Evolutionary conservation across 2,113 vertebrate genomes (phyloP).

Genomic region (Saguinus midas): DNA sequence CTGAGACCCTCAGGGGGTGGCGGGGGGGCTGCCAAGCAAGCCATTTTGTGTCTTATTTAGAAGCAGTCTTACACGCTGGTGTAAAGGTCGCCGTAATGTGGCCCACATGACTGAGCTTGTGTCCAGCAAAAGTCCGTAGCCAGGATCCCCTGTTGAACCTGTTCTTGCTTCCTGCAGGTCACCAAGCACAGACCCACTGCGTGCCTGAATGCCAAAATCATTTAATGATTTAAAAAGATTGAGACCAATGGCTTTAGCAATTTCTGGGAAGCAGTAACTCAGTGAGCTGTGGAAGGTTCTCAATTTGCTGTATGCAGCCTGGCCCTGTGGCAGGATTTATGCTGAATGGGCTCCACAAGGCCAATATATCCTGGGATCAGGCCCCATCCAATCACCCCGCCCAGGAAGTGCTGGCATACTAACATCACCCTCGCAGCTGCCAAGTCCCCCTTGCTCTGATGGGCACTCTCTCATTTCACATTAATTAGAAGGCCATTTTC

Average conservation of each 20-base stretch:
- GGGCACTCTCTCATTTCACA: constrained; percentile 78
- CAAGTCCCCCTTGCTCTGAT: constrained; percentile 76
- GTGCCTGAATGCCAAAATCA: constrained; percentile 58
- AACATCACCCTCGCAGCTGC: constrained; percentile 74
- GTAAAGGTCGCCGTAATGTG: constrained; percentile 62
- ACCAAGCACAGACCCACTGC: constrained; percentile 15
- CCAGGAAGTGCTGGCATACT: constrained; percentile 62
- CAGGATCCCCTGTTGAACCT: neutral
- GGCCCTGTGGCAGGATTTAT: constrained; percentile 76
- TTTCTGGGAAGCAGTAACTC: constrained; percentile 71
- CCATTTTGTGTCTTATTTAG: constrained; percentile 73
- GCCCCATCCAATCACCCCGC: constrained; percentile 75
- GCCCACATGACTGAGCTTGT: constrained; percentile 53
- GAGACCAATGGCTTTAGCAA: constrained; percentile 71
- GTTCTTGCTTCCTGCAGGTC: constrained; percentile 47
- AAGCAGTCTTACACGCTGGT: constrained; percentile 64
- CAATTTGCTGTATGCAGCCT: constrained; percentile 77
- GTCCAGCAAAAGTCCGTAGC: neutral
- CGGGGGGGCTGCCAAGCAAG: constrained; percentile 39
- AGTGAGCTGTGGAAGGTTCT: constrained; percentile 73
- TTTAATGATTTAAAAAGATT: constrained; percentile 75
- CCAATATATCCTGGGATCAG: constrained; percentile 72
- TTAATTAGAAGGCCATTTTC: constrained; percentile 81
- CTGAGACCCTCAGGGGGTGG: neutral
- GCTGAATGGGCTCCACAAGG: constrained; percentile 78